Evolutionary conservation across 2,113 vertebrate genomes (phyloP).

Genomic region (Empidonax alnorum): DNA sequence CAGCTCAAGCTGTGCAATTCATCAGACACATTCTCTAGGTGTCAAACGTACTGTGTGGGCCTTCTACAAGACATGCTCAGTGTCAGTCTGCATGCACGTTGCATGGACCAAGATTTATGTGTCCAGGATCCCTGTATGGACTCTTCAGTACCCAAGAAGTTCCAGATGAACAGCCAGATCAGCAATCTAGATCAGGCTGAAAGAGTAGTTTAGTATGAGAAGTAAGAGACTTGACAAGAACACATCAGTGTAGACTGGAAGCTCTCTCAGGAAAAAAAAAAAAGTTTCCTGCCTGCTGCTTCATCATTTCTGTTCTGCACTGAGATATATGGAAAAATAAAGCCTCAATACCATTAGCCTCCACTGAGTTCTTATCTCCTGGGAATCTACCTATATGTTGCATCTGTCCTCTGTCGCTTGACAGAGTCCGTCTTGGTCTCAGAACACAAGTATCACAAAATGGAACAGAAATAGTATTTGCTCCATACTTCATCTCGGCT

Average conservation of each 20-base stretch:
- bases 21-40: neutral
- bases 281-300: neutral
- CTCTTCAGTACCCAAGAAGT: neutral
- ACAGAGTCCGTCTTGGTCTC: neutral
- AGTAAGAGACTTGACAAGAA: neutral
- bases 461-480: neutral
- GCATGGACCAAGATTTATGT: neutral
- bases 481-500: neutral
- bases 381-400: neutral
- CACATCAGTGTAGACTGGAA: neutral
- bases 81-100: neutral
- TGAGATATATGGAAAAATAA: neutral
- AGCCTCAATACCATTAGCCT: neutral
- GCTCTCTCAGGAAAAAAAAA: neutral
- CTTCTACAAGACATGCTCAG: neutral
- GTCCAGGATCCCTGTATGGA: neutral
- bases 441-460: neutral
- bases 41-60: fast-evolving
- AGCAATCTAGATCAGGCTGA: neutral
- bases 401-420: neutral
- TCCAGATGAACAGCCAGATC: neutral
- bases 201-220: neutral
- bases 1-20: neutral
- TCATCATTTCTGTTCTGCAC: neutral
- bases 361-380: neutral